Evolutionary conservation across 2,888 invertebrate species (phyloP).

Genomic region (Sarcophaga caerulescens): DNA sequence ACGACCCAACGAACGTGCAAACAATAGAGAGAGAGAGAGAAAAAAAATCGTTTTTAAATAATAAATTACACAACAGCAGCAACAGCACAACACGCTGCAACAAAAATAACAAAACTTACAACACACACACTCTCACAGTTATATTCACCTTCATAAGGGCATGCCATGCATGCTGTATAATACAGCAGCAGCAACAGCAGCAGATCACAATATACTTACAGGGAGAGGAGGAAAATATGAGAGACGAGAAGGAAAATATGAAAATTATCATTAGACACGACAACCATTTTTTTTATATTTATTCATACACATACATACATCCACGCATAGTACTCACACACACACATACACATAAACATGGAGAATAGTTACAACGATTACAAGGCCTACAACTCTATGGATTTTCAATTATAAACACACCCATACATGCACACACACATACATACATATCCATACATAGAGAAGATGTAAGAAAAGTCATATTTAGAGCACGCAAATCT

Average conservation of each 20-base stretch:
- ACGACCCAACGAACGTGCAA: too few species aligned
- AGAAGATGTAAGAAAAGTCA: constrained; percentile 7
- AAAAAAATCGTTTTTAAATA: too few species aligned
- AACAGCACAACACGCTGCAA: too few species aligned
- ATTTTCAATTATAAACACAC: constrained; percentile 9
- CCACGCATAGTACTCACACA: too few species aligned
- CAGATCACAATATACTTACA: background rate
- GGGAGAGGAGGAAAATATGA: background rate
- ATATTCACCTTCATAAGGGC: too few species aligned
- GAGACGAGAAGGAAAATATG: constrained; percentile 32
- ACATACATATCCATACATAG: background rate
- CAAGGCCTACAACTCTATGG: constrained; percentile 14
- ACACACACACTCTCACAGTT: too few species aligned
- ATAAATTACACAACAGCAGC: constrained; percentile 18
- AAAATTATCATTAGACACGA: constrained; percentile 62
- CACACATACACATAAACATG: background rate
- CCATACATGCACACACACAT: background rate
- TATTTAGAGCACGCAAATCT: constrained; percentile 52
- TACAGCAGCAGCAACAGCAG: background rate
- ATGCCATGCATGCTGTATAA: background rate
- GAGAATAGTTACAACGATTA: constrained; percentile 30
- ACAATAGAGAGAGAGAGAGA: background rate
- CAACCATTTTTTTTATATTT: constrained; percentile 27
- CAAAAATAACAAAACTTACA: too few species aligned
- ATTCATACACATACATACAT: background rate